Evolutionary conservation across 2,797 vertebrate species (phyloP), one percentile per base, ranked within the genome.

Genomic region (Acrossocheilus wenchowensis): DNA sequence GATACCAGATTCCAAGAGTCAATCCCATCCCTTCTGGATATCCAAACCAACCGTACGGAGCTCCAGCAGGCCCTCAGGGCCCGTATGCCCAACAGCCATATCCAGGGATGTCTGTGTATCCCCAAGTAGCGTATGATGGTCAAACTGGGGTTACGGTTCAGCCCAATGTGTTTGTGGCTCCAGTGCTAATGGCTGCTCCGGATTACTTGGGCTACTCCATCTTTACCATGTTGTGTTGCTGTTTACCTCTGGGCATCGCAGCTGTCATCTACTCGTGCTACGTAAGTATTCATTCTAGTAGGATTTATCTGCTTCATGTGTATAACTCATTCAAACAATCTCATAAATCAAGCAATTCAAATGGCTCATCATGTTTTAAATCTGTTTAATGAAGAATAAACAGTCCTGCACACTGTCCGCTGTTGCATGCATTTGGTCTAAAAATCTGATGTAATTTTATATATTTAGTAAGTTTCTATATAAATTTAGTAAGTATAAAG

Each of bases 191-290:
- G 62, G 62, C 14, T 15, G 14, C 62, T 64, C 62, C 54, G 5
- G 74, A 77, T 54, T 77, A 77, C 30, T 4, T 43, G 36, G 6
- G 74, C 30, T 54, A 77, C 50, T 77, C 74, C 50, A 23, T 77
- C 50, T 77, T 54, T 23, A 77, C 50, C 19, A 0, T 54, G 30
- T 50, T 77, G 30, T 77, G 0, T 30, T 77, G 74, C 74, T 77
- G 50, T 54, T 77, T 23, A 3, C 74, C 74, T 23, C 48, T 77
- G 74, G 74, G 74, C 30, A 54, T 77, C 8, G 74, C 48, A 1
- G 74, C 74, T 6, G 10, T 21, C 17, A 0, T 77, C 48, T 12
- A 23, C 48, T 77, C 74, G 0, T 1, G 8, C 10, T 3, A 0
- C 6, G 74, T 77, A 14, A 52, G 74, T 52, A 21, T 36, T 66